Percentiles rank a stretch among this genome's conserved stretches.
Conservation (phyloP, 2,113 vertebrate genomes). For the Coracopsis vasa region DNA sequence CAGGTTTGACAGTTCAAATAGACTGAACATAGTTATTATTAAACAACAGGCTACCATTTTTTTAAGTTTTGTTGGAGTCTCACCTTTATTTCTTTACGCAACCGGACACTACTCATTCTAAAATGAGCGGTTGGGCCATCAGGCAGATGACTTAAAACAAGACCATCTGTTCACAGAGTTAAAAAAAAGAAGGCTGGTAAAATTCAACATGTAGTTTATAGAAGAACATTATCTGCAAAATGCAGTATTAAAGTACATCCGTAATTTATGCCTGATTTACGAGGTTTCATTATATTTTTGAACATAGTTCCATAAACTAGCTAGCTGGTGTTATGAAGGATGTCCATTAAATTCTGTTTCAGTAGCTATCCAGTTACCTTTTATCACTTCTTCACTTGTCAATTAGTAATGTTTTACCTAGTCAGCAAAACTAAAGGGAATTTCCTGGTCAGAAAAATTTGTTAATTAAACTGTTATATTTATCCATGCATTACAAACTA, state of each 20-base stretch:
- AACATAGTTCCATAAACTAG: not conserved
- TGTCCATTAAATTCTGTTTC: not conserved
- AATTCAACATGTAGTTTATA: not conserved
- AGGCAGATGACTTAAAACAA: slow-evolving; percentile 94
- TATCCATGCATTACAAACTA: not conserved
- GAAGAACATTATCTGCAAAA: not conserved
- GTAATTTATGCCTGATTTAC: not conserved
- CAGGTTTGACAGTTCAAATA: not conserved
- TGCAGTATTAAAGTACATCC: not conserved
- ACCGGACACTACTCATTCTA: slow-evolving; percentile 90
- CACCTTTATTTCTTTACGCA: slow-evolving; percentile 97
- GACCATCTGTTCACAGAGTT: slow-evolving; percentile 84
- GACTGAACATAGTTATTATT: not conserved
- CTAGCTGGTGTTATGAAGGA: not conserved
- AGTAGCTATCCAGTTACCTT: not conserved
- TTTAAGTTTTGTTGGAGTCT: not conserved
- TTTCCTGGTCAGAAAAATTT: not conserved
- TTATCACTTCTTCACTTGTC: rapidly evolving
- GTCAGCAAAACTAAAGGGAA: not conserved
- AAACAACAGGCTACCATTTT: not conserved
- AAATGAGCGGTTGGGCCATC: slow-evolving; percentile 96
- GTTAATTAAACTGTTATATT: not conserved
- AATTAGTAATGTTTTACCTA: not conserved
- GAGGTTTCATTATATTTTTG: not conserved
- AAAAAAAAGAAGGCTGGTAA: slow-evolving; percentile 62